These are phyloP conservation scores for Aspidapion aeneum DNA, from an alignment of 2,888 invertebrate genomes.

Conservation along the genomic window DNA sequence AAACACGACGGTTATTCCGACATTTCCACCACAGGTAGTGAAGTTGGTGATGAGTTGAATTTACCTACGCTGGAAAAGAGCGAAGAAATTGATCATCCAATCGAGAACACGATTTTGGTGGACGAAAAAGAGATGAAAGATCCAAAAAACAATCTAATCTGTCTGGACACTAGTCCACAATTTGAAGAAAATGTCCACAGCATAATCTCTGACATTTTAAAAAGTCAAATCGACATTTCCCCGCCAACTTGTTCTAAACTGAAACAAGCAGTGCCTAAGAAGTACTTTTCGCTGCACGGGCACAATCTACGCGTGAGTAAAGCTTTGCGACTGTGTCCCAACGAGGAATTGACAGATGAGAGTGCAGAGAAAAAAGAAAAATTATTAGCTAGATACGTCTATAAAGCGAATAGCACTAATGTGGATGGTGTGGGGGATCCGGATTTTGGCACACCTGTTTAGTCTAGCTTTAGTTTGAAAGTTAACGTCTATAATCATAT, in stretches of 20 bases:
- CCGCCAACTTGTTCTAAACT: slow-evolving; percentile 8
- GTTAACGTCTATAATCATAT: too few species aligned
- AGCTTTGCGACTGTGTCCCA: slow-evolving; percentile 46
- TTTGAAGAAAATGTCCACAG: slow-evolving; percentile 48
- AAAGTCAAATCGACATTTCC: slow-evolving; percentile 34
- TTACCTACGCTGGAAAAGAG: slow-evolving; percentile 17
- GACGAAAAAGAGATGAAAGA: background rate
- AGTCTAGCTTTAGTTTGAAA: slow-evolving; percentile 26
- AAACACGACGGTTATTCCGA: slow-evolving; percentile 48
- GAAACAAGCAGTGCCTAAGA: slow-evolving; percentile 33
- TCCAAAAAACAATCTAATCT: slow-evolving; percentile 15
- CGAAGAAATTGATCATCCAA: background rate
- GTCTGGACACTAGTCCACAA: slow-evolving; percentile 42
- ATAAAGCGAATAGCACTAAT: slow-evolving; percentile 45
- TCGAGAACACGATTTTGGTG: background rate
- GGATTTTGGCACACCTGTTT: slow-evolving; percentile 66
- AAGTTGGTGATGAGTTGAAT: slow-evolving; percentile 37
- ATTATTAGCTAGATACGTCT: slow-evolving; percentile 47
- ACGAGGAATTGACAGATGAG: slow-evolving; percentile 38
- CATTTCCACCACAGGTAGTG: slow-evolving; percentile 47
- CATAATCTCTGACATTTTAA: slow-evolving; percentile 46
- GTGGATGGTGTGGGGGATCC: slow-evolving; percentile 61
- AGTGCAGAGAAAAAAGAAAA: slow-evolving; percentile 46
- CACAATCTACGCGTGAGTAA: slow-evolving; percentile 46
- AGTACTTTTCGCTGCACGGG: slow-evolving; percentile 44